Percentiles rank a stretch among this genome's conserved stretches.
Conservation (phyloP, 2,797 vertebrate species). For the Nyctibius grandis region DNA sequence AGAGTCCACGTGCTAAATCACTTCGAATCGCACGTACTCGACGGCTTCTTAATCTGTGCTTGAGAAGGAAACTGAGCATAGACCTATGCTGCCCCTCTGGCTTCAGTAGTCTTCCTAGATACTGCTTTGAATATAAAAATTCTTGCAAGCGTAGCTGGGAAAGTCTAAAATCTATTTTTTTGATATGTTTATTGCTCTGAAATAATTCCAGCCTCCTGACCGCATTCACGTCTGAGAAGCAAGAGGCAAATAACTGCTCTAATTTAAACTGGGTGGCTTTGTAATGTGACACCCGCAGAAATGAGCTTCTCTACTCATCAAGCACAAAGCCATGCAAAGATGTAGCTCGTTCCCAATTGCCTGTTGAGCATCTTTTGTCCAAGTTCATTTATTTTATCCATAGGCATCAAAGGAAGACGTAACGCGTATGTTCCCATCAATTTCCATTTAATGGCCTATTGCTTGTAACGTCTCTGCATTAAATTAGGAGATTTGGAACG, state of each 20-base stretch:
- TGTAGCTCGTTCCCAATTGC: neutral
- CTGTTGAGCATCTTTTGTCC: neutral
- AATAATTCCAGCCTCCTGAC: slow-evolving; percentile 39
- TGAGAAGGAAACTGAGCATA: neutral
- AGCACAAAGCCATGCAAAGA: neutral
- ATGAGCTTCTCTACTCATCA: neutral
- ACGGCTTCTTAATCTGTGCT: neutral
- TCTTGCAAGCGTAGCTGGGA: neutral
- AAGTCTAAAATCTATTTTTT: neutral
- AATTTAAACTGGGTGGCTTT: slow-evolving; percentile 32
- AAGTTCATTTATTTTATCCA: neutral
- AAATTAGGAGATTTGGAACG: neutral
- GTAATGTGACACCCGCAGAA: neutral
- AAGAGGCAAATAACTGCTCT: slow-evolving; percentile 34
- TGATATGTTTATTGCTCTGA: slow-evolving; percentile 15
- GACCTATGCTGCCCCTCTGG: neutral
- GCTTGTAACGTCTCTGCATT: neutral
- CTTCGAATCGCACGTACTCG: neutral
- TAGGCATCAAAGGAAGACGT: neutral
- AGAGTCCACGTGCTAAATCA: neutral
- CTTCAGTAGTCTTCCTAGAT: neutral
- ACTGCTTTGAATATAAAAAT: neutral
- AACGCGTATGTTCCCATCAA: neutral
- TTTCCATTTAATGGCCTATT: neutral
- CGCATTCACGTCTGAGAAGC: neutral